phyloP scores from a whole-genome alignment of 1,140 invertebrate species.

The Drosophila grimshawi region DNA sequence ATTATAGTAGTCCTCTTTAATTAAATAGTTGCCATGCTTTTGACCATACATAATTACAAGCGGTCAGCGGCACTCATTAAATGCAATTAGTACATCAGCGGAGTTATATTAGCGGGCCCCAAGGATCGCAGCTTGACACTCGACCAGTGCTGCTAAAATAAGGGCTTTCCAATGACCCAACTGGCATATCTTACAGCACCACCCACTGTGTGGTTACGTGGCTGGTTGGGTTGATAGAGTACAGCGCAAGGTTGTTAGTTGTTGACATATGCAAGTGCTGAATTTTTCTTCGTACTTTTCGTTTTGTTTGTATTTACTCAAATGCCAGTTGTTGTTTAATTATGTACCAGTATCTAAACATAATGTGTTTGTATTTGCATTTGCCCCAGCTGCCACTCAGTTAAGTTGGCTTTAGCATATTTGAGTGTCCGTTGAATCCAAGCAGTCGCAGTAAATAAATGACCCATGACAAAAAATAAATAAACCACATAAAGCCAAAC shows the following conservation, averaged over 20 bases:
- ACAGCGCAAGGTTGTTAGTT: background rate
- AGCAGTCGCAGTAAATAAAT: constrained; percentile 56
- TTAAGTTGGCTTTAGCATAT: constrained; percentile 48
- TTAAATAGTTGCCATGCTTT: constrained; percentile 18
- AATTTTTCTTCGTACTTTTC: background rate
- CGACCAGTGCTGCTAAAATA: background rate
- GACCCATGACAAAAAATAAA: constrained; percentile 60
- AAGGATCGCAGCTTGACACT: background rate
- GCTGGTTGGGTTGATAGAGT: background rate
- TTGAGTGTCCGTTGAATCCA: constrained; percentile 48
- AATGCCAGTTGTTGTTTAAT: constrained; percentile 63
- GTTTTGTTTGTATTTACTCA: constrained; percentile 47
- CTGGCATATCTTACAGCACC: background rate
- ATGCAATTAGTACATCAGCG: constrained; percentile 17
- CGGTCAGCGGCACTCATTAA: constrained; percentile 3
- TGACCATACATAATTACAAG: constrained; percentile 5
- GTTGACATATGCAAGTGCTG: constrained; percentile 29
- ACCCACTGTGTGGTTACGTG: background rate
- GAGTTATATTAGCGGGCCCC: no score
- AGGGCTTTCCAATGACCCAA: constrained; percentile 3
- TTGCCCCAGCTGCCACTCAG: background rate
- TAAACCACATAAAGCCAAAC: constrained; percentile 35
- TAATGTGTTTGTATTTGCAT: constrained; percentile 55
- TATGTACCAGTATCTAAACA: constrained; percentile 62
- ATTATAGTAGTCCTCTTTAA: constrained; percentile 15